A percentile compares a stretch with the other conserved stretches of the same genome.
Conservation (phyloP, 2,797 vertebrate genomes). For the Psittacula echo region DNA sequence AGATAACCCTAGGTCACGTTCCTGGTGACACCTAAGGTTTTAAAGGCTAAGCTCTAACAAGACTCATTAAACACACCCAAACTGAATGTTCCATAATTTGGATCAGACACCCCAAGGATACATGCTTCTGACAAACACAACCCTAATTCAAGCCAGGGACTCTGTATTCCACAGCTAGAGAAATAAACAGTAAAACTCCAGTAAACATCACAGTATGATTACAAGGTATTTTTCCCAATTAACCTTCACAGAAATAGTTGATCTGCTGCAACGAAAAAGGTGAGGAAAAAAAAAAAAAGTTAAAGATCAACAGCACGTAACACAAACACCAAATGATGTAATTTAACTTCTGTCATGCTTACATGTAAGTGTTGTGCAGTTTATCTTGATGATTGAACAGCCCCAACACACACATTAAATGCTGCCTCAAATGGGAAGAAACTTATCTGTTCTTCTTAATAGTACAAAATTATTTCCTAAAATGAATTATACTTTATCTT, state of each 20-base stretch:
- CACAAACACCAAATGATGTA: neutral
- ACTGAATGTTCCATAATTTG: neutral
- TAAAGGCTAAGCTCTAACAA: neutral
- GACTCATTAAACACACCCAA: neutral
- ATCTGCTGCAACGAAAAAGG: neutral
- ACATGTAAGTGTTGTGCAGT: neutral
- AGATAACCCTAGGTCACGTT: neutral
- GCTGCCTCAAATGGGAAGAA: neutral
- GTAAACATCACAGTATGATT: neutral
- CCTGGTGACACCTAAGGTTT: neutral
- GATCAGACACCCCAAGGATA: neutral
- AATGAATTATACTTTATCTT: neutral
- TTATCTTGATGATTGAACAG: neutral
- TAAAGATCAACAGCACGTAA: neutral
- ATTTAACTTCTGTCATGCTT: neutral
- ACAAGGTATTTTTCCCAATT: neutral
- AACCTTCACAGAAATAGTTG: neutral
- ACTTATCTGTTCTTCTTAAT: neutral
- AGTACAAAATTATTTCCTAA: neutral
- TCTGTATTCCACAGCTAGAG: neutral
- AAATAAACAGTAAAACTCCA: neutral
- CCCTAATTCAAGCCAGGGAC: neutral
- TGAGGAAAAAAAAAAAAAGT: neutral
- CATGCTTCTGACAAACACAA: neutral
- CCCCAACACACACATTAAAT: neutral